A percentile compares a stretch with the other conserved stretches of the same genome.
phyloP scores from a whole-genome alignment of 2,888 invertebrate species.

The Piscicola geometra region DNA sequence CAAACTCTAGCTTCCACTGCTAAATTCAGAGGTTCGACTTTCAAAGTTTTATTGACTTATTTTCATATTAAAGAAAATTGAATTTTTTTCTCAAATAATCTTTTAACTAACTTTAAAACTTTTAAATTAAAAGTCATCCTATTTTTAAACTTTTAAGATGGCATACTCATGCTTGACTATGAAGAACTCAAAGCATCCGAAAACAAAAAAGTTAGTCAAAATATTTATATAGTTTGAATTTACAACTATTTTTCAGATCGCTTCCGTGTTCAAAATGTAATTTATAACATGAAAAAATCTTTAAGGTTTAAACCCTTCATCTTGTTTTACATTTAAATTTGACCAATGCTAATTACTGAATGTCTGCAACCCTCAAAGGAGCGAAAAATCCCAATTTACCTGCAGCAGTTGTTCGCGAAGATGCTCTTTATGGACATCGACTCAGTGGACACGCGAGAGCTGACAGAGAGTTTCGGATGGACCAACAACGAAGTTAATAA shows the following conservation, averaged over 20 bases:
- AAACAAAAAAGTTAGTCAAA: not conserved
- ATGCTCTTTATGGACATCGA: constrained; percentile 52
- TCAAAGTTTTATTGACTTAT: not conserved
- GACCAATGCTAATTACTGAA: too few species aligned
- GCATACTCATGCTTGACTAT: not conserved
- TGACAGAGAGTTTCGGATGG: constrained; percentile 58
- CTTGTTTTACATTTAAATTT: too few species aligned
- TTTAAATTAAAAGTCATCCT: not conserved
- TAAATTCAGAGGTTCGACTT: constrained; percentile 53
- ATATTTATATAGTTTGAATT: constrained; percentile 15
- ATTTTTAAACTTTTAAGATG: not conserved
- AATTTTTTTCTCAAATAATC: too few species aligned
- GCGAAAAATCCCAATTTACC: constrained; percentile 54
- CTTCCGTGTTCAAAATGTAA: too few species aligned
- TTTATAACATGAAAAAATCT: too few species aligned
- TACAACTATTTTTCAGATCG: too few species aligned
- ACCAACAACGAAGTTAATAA: constrained; percentile 52
- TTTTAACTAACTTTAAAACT: not conserved
- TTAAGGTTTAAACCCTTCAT: too few species aligned
- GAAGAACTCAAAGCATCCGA: constrained; percentile 10
- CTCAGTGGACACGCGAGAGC: constrained; percentile 51
- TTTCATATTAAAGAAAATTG: not conserved
- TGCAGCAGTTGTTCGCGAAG: constrained; percentile 54
- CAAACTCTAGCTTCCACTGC: constrained; percentile 56
- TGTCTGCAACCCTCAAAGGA: too few species aligned